Evolutionary conservation across 2,888 invertebrate genomes (phyloP), one percentile per base, ranked within the genome.

Genomic region (Kryphioiulus occultus): DNA sequence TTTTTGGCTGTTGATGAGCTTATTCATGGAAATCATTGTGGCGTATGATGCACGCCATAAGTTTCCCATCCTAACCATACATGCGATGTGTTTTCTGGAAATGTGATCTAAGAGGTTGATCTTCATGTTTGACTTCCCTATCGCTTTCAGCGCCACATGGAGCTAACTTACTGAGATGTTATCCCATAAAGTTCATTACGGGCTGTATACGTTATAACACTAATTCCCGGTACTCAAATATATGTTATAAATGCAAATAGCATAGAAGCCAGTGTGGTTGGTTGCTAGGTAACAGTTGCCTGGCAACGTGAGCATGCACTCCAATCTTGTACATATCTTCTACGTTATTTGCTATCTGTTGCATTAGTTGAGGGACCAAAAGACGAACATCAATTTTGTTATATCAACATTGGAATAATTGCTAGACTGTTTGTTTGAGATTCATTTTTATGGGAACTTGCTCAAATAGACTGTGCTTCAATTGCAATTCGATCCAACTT

Each of bases 331-430:
- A 68, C 19, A 68, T 68, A 68, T 68, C 22, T 68, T 15, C 26
- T 26, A 22, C 26, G 68, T 68, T 68, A 68, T 68, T 68, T 68
- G 68, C 68, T 68, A 68, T 68, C 68, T 68, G 68, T 68, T 68
- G 68, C 68, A 68, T 68, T 68, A 68, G 68, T 68, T 68, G 68
- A 68, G 68, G 68, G 68, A 68, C 68, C 68, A 68, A 68, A 68
- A 68, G 68, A 68, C 68, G 68, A 68, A 68, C 68, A 68, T 68
- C 68, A 68, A 68, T 68, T 68, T 68, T 68, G 68, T 68, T 68
- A 68, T 68, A 68, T 68, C 68, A 68, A 68, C 68, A 68, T 68
- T 26, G 68, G 68, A 68, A 68, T 68, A 68, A 68, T 68, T 68
- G 68, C 68, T 68, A 68, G 68, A 68, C 68, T 68, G 68, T 68